A percentile compares a stretch with the other conserved stretches of the same genome.
Evolutionary conservation across 2,797 vertebrate genomes (phyloP).

Genomic region (Iguana delicatissima): DNA sequence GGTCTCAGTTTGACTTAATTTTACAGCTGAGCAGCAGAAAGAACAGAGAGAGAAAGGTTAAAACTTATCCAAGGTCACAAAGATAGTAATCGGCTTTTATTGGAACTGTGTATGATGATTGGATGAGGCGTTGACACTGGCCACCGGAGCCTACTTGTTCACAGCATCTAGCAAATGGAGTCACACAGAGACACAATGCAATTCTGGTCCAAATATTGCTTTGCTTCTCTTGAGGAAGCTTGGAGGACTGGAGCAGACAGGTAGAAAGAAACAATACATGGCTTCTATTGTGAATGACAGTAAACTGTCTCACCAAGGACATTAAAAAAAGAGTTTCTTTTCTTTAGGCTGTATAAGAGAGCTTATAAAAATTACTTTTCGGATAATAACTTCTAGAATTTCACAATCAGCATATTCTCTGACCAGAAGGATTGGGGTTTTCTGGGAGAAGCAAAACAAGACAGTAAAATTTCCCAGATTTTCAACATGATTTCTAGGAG

Average conservation of each 20-base stretch:
- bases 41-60: conserved; percentile 55
- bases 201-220: not conserved
- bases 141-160: conserved; percentile 27
- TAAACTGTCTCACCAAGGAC: not conserved
- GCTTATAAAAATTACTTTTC: not conserved
- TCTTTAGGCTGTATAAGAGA: not conserved
- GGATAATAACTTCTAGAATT: no score
- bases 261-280: not conserved
- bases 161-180: conserved; percentile 36
- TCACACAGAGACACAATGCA: not conserved
- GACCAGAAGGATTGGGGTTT: no score
- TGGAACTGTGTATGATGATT: conserved; percentile 48
- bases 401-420: no score
- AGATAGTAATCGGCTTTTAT: conserved; percentile 63
- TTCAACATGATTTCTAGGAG: not conserved
- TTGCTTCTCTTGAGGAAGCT: not conserved
- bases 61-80: conserved; percentile 73
- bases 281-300: not conserved
- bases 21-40: conserved; percentile 69
- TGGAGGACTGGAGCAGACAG: not conserved
- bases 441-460: no score
- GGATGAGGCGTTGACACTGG: conserved; percentile 30
- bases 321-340: not conserved
- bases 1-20: conserved; percentile 76
- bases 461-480: no score